Percentiles rank a stretch among this genome's conserved stretches.
phyloP scores from a whole-genome alignment of 2,797 vertebrate genomes.

The Euthynnus affinis region DNA sequence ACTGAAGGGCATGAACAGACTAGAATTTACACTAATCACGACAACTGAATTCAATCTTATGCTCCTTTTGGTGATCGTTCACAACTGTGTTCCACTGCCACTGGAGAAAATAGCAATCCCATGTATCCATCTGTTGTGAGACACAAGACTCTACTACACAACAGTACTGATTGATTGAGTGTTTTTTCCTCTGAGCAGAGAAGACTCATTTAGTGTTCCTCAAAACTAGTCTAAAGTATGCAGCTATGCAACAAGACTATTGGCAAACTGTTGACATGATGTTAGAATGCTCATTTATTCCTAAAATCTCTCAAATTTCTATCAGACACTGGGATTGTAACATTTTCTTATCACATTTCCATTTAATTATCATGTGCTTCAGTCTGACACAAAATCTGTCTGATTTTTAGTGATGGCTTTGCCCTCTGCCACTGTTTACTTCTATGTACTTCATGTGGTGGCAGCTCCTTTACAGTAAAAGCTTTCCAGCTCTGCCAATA shows the following conservation, averaged over 20 bases:
- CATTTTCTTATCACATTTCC: neutral
- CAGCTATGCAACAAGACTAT: neutral
- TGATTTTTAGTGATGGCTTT: neutral
- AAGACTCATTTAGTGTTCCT: neutral
- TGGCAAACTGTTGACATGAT: neutral
- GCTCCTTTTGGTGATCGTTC: neutral
- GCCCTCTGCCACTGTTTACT: neutral
- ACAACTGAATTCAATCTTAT: neutral
- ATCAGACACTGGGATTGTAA: neutral
- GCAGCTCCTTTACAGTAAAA: slow-evolving; percentile 12
- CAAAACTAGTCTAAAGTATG: neutral
- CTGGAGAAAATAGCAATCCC: neutral
- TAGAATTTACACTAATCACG: neutral
- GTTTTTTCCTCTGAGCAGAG: neutral
- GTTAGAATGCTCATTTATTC: neutral
- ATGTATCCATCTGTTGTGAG: neutral
- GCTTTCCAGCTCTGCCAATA: slow-evolving; percentile 2
- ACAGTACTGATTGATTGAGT: neutral
- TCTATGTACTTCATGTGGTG: slow-evolving; percentile 1
- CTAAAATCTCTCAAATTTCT: neutral
- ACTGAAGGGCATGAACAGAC: neutral
- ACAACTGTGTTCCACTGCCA: neutral
- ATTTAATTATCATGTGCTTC: neutral
- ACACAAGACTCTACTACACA: neutral
- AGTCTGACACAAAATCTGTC: slow-evolving; percentile 1